Evolutionary conservation across 2,888 invertebrate species (phyloP), one percentile per base, ranked within the genome.

Genomic region (Xestia sexstrigata): DNA sequence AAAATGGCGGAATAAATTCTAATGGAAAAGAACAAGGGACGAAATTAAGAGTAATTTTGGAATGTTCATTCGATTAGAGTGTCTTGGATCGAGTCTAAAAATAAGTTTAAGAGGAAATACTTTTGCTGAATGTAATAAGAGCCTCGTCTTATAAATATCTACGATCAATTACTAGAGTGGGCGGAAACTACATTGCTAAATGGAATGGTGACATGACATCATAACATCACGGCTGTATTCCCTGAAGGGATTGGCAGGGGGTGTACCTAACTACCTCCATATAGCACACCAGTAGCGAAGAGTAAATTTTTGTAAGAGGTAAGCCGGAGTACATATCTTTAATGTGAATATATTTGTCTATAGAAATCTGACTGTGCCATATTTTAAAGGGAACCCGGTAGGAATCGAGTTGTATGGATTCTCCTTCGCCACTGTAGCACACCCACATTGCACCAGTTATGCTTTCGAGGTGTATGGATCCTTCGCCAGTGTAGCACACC

Each of bases 41-140:
- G 52, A 83, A 81, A 69, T 84, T 70, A 35, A 4, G 39, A 73
- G 65, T 68, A 26, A 71, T 74, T 84, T 63, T 15, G 58, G 35
- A 70, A 62, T 70, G 74, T 58, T 74, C 30, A 85, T 71, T 85
- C 39, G 45, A 81, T 81, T 65, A 52, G n/a, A 71, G 35, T 45
- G 35, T n/a, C 15, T 67, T 70, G 52, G 66, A 70, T 42, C 30
- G 7, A 15, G 52, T 49, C 47, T 63, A 65, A 55, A 76, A 76
- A 70, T 58, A 62, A 60, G 20, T 77, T 58, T 30, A 66, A 68
- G 45, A n/a, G 47, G 52, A 73, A 67, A 47, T 81, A 55, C 60
- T 75, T 82, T 30, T 47, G 5, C 39, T 47, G 6, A 66, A 79
- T 74, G 7, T 47, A 60, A 74, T 52, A 45, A 45, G 35, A 35